Conservation (phyloP, 2,888 invertebrate species). For the Clunio marinus region DNA sequence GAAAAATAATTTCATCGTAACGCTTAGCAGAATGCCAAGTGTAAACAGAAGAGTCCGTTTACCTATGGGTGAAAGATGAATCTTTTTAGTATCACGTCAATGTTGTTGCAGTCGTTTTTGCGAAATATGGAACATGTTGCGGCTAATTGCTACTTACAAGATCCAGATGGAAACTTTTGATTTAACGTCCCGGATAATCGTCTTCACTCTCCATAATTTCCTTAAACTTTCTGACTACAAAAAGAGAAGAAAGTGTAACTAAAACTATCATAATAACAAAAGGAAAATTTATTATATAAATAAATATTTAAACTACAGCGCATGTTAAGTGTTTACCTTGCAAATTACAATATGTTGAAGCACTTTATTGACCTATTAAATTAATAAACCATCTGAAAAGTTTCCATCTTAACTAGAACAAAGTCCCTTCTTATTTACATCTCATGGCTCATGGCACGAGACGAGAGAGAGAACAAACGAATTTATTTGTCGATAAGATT, state of each 20-base stretch:
- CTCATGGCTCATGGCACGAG: background rate
- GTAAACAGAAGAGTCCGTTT: slow-evolving; percentile 34
- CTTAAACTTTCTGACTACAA: too few relatives aligned
- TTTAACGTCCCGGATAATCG: too few relatives aligned
- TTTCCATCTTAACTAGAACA: background rate
- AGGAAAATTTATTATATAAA: background rate
- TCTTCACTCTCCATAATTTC: too few relatives aligned
- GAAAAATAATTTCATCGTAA: background rate
- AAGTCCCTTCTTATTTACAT: background rate
- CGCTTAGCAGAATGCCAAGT: slow-evolving; percentile 26
- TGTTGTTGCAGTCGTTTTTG: slow-evolving; percentile 6
- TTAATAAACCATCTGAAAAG: background rate
- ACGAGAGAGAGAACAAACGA: background rate
- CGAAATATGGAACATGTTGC: background rate
- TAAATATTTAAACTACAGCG: background rate
- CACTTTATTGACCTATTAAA: slow-evolving; percentile 8
- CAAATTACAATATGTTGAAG: slow-evolving; percentile 12
- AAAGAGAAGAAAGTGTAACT: too few relatives aligned
- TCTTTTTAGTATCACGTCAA: background rate
- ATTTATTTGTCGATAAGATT: slow-evolving; percentile 28
- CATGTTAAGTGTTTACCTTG: background rate
- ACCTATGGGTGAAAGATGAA: background rate
- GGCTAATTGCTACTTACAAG: slow-evolving; percentile 5
- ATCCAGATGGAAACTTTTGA: slow-evolving; percentile 2
- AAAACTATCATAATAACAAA: too few relatives aligned